These are phyloP conservation scores for Leucoptera coffeella DNA, from an alignment of 2,888 invertebrate genomes.

Conservation along the genomic window DNA sequence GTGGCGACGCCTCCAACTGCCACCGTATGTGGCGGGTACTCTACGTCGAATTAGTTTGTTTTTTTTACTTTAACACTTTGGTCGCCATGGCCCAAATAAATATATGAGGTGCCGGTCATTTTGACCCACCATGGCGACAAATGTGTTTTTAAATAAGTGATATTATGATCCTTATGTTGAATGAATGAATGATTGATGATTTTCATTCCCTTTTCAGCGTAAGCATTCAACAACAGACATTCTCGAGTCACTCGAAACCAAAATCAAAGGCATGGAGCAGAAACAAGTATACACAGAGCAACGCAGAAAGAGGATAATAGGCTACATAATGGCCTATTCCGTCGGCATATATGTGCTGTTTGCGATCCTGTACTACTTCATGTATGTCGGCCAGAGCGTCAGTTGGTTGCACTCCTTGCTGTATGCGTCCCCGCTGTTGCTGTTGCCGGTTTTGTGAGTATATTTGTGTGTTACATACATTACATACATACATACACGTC, in stretches of 20 bases:
- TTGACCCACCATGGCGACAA: not conserved
- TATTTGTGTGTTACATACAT: too few species aligned
- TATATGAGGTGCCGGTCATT: too few species aligned
- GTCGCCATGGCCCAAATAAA: too few species aligned
- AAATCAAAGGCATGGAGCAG: constrained; percentile 75
- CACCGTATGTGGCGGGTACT: too few species aligned
- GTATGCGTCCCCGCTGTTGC: constrained; percentile 71
- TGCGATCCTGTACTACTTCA: constrained; percentile 70
- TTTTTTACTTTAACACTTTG: too few species aligned
- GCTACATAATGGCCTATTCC: constrained; percentile 65
- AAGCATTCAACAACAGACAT: constrained; percentile 40
- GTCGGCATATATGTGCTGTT: constrained; percentile 65
- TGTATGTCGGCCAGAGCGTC: constrained; percentile 72
- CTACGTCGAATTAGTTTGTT: too few species aligned
- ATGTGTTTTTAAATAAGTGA: not conserved
- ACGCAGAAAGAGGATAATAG: constrained; percentile 74
- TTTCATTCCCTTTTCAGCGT: constrained; percentile 22
- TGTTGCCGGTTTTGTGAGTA: constrained; percentile 81
- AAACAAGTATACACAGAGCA: constrained; percentile 76
- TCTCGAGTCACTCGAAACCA: constrained; percentile 68
- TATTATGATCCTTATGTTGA: too few species aligned
- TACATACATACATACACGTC: too few species aligned
- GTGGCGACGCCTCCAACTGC: too few species aligned
- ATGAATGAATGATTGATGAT: not conserved
- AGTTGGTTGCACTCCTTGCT: constrained; percentile 63